Percentiles rank a stretch among this genome's conserved stretches.
phyloP scores from a whole-genome alignment of 1,140 invertebrate species.

The Asobara japonica region DNA sequence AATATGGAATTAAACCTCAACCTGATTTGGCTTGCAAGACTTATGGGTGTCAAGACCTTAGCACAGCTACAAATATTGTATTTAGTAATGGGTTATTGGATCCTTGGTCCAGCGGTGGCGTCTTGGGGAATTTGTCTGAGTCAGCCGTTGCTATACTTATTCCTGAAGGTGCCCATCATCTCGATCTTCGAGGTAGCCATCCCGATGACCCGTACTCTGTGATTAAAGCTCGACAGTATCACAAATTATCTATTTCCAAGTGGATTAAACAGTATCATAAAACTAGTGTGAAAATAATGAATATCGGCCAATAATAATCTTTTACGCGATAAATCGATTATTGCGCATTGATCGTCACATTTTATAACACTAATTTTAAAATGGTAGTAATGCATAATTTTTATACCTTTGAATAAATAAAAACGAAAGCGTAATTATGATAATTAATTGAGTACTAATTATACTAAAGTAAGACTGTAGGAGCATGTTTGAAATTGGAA shows the following conservation, averaged over 20 bases:
- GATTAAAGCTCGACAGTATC: constrained; percentile 72
- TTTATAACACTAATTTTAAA: too few species aligned
- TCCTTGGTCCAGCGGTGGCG: constrained; percentile 93
- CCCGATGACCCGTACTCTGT: constrained; percentile 78
- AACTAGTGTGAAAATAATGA: neutral
- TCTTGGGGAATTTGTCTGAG: constrained; percentile 76
- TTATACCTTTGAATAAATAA: neutral
- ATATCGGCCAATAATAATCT: too few species aligned
- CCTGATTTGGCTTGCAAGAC: constrained; percentile 74
- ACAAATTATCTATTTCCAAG: constrained; percentile 73
- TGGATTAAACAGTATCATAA: constrained; percentile 71
- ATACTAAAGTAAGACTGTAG: too few species aligned
- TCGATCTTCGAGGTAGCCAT: constrained; percentile 83
- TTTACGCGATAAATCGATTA: too few species aligned
- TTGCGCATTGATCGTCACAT: too few species aligned
- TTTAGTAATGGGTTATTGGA: constrained; percentile 93
- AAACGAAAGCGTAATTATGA: neutral
- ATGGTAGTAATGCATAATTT: neutral
- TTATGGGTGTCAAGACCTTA: constrained; percentile 84
- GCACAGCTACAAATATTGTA: constrained; percentile 81
- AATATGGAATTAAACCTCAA: constrained; percentile 76
- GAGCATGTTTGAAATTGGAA: too few species aligned
- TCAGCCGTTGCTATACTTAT: constrained; percentile 81
- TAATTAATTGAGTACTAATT: neutral
- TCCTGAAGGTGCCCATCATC: constrained; percentile 90